phyloP scores from a whole-genome alignment of 2,113 vertebrate species.

The Mus pahari region DNA sequence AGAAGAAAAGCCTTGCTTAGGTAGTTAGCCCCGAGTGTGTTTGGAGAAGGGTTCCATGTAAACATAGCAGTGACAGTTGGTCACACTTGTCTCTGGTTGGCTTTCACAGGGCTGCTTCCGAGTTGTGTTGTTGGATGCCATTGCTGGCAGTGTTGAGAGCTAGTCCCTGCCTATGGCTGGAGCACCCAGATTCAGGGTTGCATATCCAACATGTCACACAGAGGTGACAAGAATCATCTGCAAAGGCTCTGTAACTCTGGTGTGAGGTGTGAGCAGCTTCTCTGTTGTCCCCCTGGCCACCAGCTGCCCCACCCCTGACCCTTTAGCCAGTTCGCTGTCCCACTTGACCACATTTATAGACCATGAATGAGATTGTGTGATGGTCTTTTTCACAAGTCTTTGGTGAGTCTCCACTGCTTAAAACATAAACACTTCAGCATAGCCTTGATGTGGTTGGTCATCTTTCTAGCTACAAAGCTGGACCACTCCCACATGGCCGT shows the following conservation, averaged over 20 bases:
- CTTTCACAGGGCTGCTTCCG: not conserved
- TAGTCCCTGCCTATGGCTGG: not conserved
- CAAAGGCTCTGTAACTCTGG: not conserved
- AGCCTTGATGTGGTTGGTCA: not conserved
- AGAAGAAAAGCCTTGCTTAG: not conserved
- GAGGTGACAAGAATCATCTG: not conserved
- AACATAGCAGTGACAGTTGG: not conserved
- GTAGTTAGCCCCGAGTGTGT: not conserved
- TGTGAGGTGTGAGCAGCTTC: not conserved
- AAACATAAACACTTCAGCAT: not conserved
- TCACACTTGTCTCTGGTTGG: not conserved
- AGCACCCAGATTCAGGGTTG: not conserved
- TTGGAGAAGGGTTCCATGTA: not conserved
- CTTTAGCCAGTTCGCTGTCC: not conserved
- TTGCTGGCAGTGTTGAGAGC: too few species aligned
- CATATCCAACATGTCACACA: fast-evolving
- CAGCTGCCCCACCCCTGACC: not conserved
- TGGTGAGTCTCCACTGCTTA: not conserved
- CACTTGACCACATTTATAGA: not conserved
- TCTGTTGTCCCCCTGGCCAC: not conserved
- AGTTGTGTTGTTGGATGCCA: not conserved
- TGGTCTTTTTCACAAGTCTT: not conserved
- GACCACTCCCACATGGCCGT: fast-evolving
- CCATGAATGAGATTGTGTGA: not conserved
- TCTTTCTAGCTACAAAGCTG: not conserved